Evolutionary conservation across 2,113 vertebrate species (phyloP).

Genomic region (Myotis davidii): DNA sequence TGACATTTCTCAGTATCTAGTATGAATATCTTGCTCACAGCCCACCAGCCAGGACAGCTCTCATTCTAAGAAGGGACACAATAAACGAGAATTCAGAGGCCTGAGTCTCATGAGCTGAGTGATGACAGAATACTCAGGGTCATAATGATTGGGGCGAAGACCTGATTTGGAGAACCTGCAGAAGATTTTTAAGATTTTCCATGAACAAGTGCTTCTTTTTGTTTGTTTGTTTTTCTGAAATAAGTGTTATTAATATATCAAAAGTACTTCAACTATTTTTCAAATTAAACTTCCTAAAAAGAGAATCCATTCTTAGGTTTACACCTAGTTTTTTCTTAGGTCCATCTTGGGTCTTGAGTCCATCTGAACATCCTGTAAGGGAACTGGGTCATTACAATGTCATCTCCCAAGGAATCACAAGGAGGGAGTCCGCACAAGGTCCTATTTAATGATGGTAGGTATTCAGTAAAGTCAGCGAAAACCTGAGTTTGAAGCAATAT

Average conservation of each 20-base stretch:
- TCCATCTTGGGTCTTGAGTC: not conserved
- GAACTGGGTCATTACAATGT: not conserved
- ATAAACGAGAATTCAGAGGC: not conserved
- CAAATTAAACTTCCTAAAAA: slow-evolving; percentile 4
- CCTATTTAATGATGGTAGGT: not conserved
- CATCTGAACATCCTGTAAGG: not conserved
- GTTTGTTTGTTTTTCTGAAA: not conserved
- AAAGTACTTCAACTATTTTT: not conserved
- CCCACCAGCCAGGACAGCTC: not conserved
- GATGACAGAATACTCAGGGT: not conserved
- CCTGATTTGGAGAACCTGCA: not conserved
- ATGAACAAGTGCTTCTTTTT: not conserved
- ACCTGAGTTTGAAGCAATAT: not conserved
- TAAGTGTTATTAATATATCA: not conserved
- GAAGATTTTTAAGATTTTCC: not conserved
- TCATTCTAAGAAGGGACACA: not conserved
- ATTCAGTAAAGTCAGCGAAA: not conserved
- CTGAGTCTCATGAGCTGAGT: not conserved
- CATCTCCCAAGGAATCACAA: not conserved
- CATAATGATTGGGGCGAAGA: not conserved
- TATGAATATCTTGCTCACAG: not conserved
- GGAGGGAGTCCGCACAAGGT: not conserved
- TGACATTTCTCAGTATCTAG: not conserved
- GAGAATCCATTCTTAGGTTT: not conserved
- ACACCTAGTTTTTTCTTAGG: not conserved